These are phyloP conservation scores for Phalacrocorax aristotelis DNA, from an alignment of 2,113 vertebrate species.

Conservation along the genomic window DNA sequence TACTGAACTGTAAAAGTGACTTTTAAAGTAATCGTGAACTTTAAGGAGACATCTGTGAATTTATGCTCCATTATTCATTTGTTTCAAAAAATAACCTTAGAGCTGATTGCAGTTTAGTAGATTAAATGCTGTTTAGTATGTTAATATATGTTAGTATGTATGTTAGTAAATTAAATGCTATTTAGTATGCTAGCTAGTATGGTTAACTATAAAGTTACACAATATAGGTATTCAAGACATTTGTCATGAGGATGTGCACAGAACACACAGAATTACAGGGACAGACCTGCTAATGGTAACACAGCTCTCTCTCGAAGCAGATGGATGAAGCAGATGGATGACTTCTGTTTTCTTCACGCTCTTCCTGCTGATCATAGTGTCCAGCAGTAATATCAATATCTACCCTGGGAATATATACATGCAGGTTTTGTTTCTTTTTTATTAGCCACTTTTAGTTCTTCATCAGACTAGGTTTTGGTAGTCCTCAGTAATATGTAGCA, in stretches of 20 bases:
- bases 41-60: neutral
- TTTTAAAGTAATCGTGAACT: neutral
- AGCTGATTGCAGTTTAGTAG: neutral
- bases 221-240: neutral
- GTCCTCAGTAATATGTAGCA: neutral
- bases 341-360: constrained; percentile 32
- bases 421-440: neutral
- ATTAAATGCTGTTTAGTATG: neutral
- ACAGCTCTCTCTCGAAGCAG: neutral
- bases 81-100: neutral
- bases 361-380: neutral
- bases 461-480: constrained; percentile 1
- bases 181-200: neutral
- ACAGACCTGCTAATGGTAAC: neutral
- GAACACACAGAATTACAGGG: neutral
- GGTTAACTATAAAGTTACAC: neutral
- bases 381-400: neutral
- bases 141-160: no score
- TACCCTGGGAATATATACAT: neutral
- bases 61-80: neutral
- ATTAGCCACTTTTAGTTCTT: neutral
- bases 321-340: constrained; percentile 9
- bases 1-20: neutral
- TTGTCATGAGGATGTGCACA: neutral
- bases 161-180: neutral